phyloP scores from a whole-genome alignment of 2,797 vertebrate species.

The Rhinophrynus dorsalis region DNA sequence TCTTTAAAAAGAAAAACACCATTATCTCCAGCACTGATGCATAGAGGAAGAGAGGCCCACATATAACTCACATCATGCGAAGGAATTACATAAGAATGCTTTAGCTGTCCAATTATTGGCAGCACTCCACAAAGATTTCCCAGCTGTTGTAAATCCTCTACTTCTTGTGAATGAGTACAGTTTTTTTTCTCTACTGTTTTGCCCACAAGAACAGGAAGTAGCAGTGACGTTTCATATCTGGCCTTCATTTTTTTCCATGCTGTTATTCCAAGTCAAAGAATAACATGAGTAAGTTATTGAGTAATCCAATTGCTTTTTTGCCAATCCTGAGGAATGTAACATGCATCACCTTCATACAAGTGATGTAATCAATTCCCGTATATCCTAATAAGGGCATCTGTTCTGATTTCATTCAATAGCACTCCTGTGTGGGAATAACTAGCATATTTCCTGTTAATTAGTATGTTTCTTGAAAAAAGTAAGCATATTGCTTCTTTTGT shows the following conservation, averaged over 20 bases:
- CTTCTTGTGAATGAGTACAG: not conserved
- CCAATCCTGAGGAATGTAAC: not conserved
- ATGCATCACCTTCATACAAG: not conserved
- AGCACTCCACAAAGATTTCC: not conserved
- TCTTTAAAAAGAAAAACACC: not conserved
- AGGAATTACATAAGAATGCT: slow-evolving; percentile 17
- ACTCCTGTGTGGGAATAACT: not conserved
- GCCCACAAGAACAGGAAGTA: slow-evolving; percentile 29
- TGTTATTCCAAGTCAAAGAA: not conserved
- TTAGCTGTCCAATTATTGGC: slow-evolving; percentile 12
- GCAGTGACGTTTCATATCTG: slow-evolving; percentile 6
- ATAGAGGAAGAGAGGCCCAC: not conserved
- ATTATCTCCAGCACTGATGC: not conserved
- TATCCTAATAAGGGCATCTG: slow-evolving; percentile 26
- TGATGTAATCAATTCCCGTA: not conserved
- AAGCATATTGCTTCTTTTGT: too few relatives aligned
- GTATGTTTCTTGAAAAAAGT: too few relatives aligned
- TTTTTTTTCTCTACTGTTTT: not conserved
- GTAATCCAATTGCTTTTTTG: slow-evolving; percentile 12
- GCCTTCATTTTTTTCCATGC: not conserved
- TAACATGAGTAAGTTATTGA: slow-evolving; percentile 9
- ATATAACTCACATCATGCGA: not conserved
- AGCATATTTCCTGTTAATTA: slow-evolving; percentile 2
- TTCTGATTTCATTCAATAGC: not conserved
- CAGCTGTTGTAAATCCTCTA: slow-evolving; percentile 31